phyloP scores from a whole-genome alignment of 2,797 vertebrate genomes.

The Schizopygopsis pylzovi region DNA sequence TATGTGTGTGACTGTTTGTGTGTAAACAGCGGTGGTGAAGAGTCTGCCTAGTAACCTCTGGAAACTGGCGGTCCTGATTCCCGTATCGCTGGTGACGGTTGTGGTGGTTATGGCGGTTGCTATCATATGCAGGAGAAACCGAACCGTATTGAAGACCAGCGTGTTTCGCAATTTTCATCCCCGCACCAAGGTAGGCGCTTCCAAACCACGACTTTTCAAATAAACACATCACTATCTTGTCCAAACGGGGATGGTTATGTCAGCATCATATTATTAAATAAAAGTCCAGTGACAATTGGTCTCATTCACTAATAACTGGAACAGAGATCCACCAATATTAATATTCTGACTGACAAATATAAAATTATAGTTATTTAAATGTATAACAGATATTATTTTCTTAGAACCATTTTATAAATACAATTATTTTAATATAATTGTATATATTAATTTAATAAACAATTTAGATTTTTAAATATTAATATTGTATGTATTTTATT shows the following conservation, averaged over 20 bases:
- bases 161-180: slow-evolving; percentile 91
- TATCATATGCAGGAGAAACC: slow-evolving; percentile 94
- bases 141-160: slow-evolving; percentile 93
- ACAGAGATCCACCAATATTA: neutral
- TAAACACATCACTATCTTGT: slow-evolving; percentile 6
- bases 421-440: neutral
- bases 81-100: slow-evolving; percentile 89
- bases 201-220: neutral
- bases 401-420: no score
- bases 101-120: slow-evolving; percentile 94
- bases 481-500: no score
- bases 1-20: slow-evolving; percentile 30
- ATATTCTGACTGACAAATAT: neutral
- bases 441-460: neutral
- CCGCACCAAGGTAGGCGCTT: slow-evolving; percentile 86
- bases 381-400: neutral
- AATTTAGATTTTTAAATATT: no score
- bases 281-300: neutral
- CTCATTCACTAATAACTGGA: neutral
- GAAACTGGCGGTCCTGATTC: slow-evolving; percentile 94
- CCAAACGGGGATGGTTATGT: neutral
- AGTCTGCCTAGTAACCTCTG: slow-evolving; percentile 93
- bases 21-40: slow-evolving; percentile 89
- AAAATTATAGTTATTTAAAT: neutral
- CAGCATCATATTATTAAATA: slow-evolving; percentile 13